Evolutionary conservation across 2,797 vertebrate species (phyloP), one percentile per base, ranked within the genome.

Genomic region (Cichlasoma orientale): DNA sequence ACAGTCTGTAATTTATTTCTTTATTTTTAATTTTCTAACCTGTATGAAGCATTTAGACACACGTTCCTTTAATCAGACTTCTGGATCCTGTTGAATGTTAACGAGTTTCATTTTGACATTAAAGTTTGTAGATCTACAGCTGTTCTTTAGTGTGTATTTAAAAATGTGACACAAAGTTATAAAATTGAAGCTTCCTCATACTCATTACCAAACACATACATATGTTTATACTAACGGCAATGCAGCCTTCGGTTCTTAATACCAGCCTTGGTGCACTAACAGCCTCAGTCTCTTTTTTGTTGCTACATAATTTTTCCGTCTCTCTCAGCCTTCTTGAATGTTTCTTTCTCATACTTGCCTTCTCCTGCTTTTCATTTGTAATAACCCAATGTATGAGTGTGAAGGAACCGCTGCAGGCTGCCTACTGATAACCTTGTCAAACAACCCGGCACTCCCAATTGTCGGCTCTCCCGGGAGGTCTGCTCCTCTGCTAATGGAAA

Each of bases 391-490:
- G 56, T 80, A 73, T 77, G 82, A 82, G 68, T n/a, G 41, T 56
- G 83, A 61, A 69, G 82, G 81, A 89, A 84, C 59, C 31, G 72
- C 87, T 88, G 80, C 83, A 80, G 77, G 82, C 86, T 66, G 21
- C 71, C 76, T 83, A 81, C 90, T 84, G 92, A 95, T 95, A 94
- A 93, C 92, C 90, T 85, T 89, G 92, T 92, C 92, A 92, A 84
- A 83, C 88, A 82, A 80, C 55, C 72, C 57, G 52, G 70, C 70
- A 71, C 33, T 85, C 74, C 79, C 33, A n/a, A 54, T 83, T 79
- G 82, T 83, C 83, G 86, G 84, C 75, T 84, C 72, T 86, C 83
- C 82, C 85, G 52, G 78, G 86, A 84, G 77, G 66, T 79, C 56
- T 80, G 86, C 84, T 88, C 76, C 61, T 56, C 75, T 72, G 78